Evolutionary conservation across 2,113 vertebrate genomes (phyloP).

Genomic region (Leptocoma aspasia): DNA sequence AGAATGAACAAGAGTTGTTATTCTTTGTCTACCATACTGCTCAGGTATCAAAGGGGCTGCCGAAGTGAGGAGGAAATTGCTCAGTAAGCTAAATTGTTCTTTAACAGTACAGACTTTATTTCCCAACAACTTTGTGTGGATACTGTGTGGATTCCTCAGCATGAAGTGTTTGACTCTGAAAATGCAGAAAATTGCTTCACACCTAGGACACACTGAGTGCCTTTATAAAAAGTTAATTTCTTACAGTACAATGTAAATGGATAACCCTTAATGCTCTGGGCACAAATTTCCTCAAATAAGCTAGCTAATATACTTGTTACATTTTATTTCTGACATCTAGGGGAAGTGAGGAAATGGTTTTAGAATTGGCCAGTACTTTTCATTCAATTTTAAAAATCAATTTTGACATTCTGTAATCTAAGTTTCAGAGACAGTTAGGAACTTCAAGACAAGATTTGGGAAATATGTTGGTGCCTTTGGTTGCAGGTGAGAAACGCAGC

Average conservation of each 20-base stretch:
- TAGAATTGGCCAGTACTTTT: background rate
- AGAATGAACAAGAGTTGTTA: background rate
- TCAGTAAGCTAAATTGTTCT: background rate
- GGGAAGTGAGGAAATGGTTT: background rate
- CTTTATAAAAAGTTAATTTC: background rate
- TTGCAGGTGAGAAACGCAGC: background rate
- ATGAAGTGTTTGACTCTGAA: background rate
- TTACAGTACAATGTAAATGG: background rate
- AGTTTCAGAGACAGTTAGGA: background rate
- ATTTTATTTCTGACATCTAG: background rate
- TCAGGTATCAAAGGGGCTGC: background rate
- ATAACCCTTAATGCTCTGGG: background rate
- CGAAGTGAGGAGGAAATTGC: background rate
- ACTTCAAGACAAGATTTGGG: background rate
- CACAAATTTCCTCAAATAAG: background rate
- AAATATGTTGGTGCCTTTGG: background rate
- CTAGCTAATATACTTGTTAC: background rate
- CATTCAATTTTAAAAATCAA: background rate
- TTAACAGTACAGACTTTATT: background rate
- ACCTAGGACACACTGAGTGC: background rate
- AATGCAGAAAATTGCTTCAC: background rate
- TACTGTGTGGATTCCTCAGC: background rate
- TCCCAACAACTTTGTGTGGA: background rate
- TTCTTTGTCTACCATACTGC: background rate
- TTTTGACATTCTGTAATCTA: background rate